Percentiles rank a stretch among this genome's conserved stretches.
phyloP scores from a whole-genome alignment of 2,113 vertebrate genomes.

The Megaceryle torquata region DNA sequence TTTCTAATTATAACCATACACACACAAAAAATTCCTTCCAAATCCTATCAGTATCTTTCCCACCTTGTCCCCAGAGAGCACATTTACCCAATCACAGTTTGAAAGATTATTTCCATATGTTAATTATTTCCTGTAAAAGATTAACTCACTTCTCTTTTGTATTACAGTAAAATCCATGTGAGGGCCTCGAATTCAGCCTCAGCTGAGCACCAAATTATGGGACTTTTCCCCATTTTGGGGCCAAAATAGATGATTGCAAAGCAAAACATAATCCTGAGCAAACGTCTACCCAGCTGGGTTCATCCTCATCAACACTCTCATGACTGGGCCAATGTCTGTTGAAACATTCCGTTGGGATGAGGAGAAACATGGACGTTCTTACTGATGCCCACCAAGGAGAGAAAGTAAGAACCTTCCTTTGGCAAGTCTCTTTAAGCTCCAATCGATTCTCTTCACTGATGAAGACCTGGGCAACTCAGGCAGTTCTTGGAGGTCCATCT shows the following conservation, averaged over 20 bases:
- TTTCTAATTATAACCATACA: constrained; percentile 41
- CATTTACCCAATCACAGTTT: not conserved
- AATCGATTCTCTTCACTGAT: rapidly evolving
- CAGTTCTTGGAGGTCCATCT: not conserved
- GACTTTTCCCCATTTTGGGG: not conserved
- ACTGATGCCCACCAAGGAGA: not conserved
- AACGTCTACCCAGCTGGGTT: not conserved
- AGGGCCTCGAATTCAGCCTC: not conserved
- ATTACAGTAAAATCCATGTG: not conserved
- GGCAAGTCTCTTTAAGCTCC: not conserved
- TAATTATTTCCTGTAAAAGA: constrained; percentile 43
- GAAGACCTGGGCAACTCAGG: not conserved
- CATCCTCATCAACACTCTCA: not conserved
- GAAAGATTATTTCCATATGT: constrained; percentile 33
- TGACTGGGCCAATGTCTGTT: rapidly evolving
- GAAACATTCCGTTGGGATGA: rapidly evolving
- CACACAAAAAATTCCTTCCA: not conserved
- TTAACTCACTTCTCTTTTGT: not conserved
- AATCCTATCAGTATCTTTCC: constrained; percentile 25
- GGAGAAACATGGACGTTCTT: not conserved
- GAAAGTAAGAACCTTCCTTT: not conserved
- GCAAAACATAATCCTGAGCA: not conserved
- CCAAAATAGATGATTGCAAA: not conserved
- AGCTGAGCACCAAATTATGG: not conserved
- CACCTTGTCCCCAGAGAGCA: not conserved